Percentiles rank a stretch among this genome's conserved stretches.
phyloP scores from a whole-genome alignment of 2,888 invertebrate species.

The Lithophane leautieri region DNA sequence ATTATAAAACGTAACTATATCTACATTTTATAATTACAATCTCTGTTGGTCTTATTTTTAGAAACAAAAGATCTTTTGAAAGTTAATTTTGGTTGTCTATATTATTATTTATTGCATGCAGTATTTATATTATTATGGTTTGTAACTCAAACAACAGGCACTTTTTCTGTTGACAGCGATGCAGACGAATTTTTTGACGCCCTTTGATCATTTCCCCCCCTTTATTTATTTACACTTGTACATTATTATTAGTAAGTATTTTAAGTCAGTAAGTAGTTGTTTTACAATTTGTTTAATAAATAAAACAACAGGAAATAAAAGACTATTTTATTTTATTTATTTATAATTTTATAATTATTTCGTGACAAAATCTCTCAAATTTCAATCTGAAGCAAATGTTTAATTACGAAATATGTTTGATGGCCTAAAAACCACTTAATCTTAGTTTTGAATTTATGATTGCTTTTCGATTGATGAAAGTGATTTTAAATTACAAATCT shows the following conservation, averaged over 20 bases:
- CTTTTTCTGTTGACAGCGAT: no score
- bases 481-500: conserved; percentile 36
- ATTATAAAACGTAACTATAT: not conserved
- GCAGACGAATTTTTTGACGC: no score
- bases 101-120: conserved; percentile 3
- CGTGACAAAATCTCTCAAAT: not conserved
- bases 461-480: conserved; percentile 41
- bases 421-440: conserved; percentile 35
- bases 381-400: conserved; percentile 18
- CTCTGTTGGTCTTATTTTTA: not conserved
- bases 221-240: no score
- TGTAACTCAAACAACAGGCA: no score
- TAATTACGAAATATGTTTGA: conserved; percentile 33
- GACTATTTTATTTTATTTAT: no score
- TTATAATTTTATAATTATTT: no score
- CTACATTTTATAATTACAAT: not conserved
- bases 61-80: not conserved
- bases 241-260: no score
- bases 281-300: no score
- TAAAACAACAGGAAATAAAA: no score
- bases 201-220: no score
- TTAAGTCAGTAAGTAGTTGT: no score
- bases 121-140: no score
- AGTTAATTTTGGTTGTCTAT: not conserved
- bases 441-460: conserved; percentile 50